Evolutionary conservation across 2,888 invertebrate genomes (phyloP), one percentile per base, ranked within the genome.

Genomic region (Drosophila lacicola): DNA sequence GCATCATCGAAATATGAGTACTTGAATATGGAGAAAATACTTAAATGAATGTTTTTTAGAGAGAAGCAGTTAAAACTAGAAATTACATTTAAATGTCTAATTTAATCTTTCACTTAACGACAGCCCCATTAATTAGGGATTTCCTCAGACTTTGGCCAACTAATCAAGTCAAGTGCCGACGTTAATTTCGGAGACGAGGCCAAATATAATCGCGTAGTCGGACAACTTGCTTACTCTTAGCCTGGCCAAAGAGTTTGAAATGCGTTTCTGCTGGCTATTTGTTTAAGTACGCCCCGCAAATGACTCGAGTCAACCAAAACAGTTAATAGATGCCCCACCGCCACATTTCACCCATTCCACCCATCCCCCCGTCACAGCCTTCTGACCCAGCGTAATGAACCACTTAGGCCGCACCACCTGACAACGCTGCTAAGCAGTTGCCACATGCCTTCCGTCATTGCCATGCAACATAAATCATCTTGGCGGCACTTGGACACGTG

Each of bases 401-500:
- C 70, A 58, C 65, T 55, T 51, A 41, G 57, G 39, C 42, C 39
- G 36, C 57, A 50, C 44, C 66, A 66, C 53, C 68, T 62, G 62
- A 36, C 53, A 21, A 44, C 50, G 49, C 39, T 29, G 64, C 21
- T 61, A 65, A 57, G 61, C 70, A 54, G 55, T 55, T 66, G 66
- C 72, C 61, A 83, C 79, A 83, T 84, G 71, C 85, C 83, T 75
- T 76, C 78, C 80, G 79, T 88, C 85, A 80, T 77, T 84, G 82
- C 73, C 77, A 63, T 87, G 76, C 73, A 76, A 74, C 79, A 88
- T 82, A 87, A 87, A 87, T 86, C 86, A 83, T 78, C 64, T 69
- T 66, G 71, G 72, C 70, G 65, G 79, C 71, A 88, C 84, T 85
- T 85, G 88, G 88, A 85, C 88, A 85, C 88, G 84, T 85, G 84